Conservation (phyloP, 2,797 vertebrate genomes). For the Pangasius krempfi region DNA sequence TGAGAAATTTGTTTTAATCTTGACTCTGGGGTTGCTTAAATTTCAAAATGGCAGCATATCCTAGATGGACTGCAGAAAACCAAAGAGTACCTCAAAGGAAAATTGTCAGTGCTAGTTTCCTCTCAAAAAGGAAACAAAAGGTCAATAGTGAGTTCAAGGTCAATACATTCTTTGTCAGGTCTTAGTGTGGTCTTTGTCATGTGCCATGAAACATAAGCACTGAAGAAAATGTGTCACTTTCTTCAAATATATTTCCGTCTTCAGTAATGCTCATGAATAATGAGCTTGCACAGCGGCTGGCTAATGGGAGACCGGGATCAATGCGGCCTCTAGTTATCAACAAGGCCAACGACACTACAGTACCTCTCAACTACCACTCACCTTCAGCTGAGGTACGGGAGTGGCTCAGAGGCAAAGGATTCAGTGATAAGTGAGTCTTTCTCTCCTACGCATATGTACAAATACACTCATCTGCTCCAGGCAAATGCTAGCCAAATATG, state of each 20-base stretch:
- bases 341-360: slow-evolving; percentile 57
- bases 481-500: background rate
- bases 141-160: background rate
- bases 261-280: slow-evolving; percentile 78
- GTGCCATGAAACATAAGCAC: background rate
- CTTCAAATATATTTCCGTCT: slow-evolving; percentile 32
- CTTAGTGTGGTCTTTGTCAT: background rate
- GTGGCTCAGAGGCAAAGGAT: slow-evolving; percentile 84
- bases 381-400: slow-evolving; percentile 71
- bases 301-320: slow-evolving; percentile 64
- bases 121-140: too few species aligned
- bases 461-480: background rate
- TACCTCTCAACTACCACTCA: slow-evolving; percentile 72
- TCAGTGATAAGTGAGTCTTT: slow-evolving; percentile 77
- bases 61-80: background rate
- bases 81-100: background rate
- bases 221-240: background rate
- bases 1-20: background rate
- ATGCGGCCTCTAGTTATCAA: slow-evolving; percentile 63
- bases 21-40: background rate
- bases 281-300: slow-evolving; percentile 80
- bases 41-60: background rate
- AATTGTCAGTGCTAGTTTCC: background rate
- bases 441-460: background rate
- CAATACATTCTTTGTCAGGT: background rate